Percentiles rank a stretch among this genome's conserved stretches.
Evolutionary conservation across 2,113 vertebrate species (phyloP).

Genomic region (Laterallus jamaicensis): DNA sequence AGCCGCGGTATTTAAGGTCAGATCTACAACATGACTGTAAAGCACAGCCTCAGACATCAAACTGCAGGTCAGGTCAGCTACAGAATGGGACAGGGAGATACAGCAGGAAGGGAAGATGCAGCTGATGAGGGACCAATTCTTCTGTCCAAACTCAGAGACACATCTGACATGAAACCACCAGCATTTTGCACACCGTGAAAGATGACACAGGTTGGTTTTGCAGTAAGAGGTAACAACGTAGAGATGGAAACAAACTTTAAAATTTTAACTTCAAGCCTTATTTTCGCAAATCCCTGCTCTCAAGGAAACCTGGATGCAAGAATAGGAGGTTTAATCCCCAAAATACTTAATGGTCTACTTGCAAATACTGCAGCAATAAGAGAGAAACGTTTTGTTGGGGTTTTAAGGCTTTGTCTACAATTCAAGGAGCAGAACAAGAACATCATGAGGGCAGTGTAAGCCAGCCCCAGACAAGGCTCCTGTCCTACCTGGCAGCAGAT

Average conservation of each 20-base stretch:
- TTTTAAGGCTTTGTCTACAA: neutral
- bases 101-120: neutral
- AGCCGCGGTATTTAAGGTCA: neutral
- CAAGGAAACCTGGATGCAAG: neutral
- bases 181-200: neutral
- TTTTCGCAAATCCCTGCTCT: neutral
- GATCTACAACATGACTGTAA: neutral
- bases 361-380: neutral
- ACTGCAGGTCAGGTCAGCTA: neutral
- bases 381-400: neutral
- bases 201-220: neutral
- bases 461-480: neutral
- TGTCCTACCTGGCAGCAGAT: neutral
- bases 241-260: neutral
- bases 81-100: neutral
- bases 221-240: neutral
- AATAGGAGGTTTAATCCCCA: neutral
- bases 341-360: neutral
- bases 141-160: neutral
- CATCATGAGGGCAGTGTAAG: neutral
- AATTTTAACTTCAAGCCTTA: neutral
- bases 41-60: neutral
- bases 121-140: neutral
- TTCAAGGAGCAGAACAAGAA: neutral
- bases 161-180: neutral